Conservation (phyloP, 2,888 invertebrate genomes). For the Thyatira batis region DNA sequence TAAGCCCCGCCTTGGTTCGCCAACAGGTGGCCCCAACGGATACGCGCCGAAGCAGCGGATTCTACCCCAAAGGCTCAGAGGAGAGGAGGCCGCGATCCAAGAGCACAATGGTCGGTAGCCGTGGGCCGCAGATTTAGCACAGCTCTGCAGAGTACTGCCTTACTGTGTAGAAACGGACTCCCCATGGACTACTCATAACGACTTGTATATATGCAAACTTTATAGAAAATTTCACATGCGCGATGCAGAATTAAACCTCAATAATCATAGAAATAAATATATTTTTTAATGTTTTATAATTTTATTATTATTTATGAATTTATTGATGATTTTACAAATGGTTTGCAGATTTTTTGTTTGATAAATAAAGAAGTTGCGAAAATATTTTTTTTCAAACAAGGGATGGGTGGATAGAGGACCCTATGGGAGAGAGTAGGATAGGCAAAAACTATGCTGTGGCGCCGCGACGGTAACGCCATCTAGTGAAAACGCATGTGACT, state of each 20-base stretch:
- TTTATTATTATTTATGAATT: background rate
- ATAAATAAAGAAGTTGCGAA: background rate
- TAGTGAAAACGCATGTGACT: background rate
- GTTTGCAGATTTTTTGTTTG: background rate
- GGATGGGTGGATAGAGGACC: slow-evolving; percentile 5
- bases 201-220: slow-evolving; percentile 27
- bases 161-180: slow-evolving; percentile 58
- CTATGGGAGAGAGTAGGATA: slow-evolving; percentile 11
- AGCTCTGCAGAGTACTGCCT: slow-evolving; percentile 38
- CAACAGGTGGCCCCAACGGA: background rate
- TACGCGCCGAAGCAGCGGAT: too few species aligned
- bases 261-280: background rate
- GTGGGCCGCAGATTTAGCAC: slow-evolving; percentile 38
- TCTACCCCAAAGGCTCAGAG: too few species aligned
- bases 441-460: slow-evolving; percentile 1
- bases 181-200: background rate
- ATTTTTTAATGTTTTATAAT: background rate
- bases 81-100: too few species aligned
- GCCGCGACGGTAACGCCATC: background rate
- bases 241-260: slow-evolving; percentile 27
- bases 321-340: background rate
- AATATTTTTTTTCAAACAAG: background rate
- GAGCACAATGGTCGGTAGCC: too few species aligned
- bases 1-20: slow-evolving; percentile 9
- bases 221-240: slow-evolving; percentile 34